Percentiles rank a stretch among this genome's conserved stretches.
Conservation (phyloP, 1,140 invertebrate species). For the Bilobella aurantiaca region DNA sequence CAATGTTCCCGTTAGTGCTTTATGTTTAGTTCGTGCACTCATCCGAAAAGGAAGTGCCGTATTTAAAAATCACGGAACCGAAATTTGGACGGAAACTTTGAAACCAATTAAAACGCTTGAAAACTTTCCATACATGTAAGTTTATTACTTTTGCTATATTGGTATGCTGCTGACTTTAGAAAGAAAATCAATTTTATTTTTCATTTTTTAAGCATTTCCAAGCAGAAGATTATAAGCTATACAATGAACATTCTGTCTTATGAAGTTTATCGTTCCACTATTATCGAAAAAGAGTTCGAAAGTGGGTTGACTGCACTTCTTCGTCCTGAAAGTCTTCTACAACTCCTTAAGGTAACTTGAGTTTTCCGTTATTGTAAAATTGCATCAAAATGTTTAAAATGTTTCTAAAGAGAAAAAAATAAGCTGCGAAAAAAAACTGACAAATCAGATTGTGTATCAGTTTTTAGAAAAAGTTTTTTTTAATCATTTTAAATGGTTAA, state of each 20-base stretch:
- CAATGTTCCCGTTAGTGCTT: conserved; percentile 11
- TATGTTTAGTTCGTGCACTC: conserved; percentile 21
- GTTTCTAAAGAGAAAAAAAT: no score
- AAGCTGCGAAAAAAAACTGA: no score
- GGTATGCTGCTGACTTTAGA: background rate
- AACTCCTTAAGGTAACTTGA: conserved; percentile 2
- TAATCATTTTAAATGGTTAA: no score
- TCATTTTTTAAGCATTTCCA: background rate
- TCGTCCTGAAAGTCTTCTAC: background rate
- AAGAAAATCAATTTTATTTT: background rate
- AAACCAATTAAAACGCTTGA: conserved; percentile 19
- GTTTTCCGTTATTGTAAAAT: no score
- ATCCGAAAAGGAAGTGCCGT: conserved; percentile 13
- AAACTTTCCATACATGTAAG: background rate
- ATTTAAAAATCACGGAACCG: conserved; percentile 12
- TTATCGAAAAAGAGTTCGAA: background rate
- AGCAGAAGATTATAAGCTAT: conserved; percentile 2
- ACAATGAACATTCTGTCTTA: background rate
- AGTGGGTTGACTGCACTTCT: background rate
- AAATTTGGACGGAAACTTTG: conserved; percentile 14
- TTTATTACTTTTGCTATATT: no score
- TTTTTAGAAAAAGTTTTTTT: no score
- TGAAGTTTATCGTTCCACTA: background rate
- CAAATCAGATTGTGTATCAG: no score
- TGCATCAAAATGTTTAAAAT: no score